Conservation (phyloP, 1,140 invertebrate genomes). For the Leptoteleia sp. region DNA sequence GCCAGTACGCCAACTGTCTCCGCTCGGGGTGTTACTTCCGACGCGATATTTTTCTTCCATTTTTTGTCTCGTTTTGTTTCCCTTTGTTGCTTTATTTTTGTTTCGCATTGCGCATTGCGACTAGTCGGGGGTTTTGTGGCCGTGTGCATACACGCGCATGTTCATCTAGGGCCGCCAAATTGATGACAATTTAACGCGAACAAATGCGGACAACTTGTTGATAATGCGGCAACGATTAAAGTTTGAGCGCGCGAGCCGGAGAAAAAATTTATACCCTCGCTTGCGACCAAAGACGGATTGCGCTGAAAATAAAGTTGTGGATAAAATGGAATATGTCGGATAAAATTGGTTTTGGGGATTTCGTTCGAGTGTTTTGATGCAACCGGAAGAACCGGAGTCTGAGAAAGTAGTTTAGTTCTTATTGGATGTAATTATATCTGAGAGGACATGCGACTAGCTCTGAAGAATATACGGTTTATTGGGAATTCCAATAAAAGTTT, state of each 20-base stretch:
- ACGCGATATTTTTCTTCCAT: slow-evolving; percentile 38
- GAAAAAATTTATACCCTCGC: slow-evolving; percentile 26
- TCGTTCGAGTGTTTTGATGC: slow-evolving; percentile 3
- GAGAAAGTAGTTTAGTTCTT: slow-evolving; percentile 9
- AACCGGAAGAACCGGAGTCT: neutral
- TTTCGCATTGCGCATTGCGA: slow-evolving; percentile 51
- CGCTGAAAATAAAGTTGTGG: slow-evolving; percentile 18
- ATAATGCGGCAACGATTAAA: slow-evolving; percentile 43
- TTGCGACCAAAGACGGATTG: slow-evolving; percentile 3
- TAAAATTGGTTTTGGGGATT: slow-evolving; percentile 6
- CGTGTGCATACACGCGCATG: slow-evolving; percentile 22
- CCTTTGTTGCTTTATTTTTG: slow-evolving; percentile 28
- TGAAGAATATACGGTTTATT: slow-evolving; percentile 3
- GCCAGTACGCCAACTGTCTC: slow-evolving; percentile 46
- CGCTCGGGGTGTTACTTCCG: slow-evolving; percentile 41
- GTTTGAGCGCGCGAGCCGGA: slow-evolving; percentile 13
- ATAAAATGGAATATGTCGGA: slow-evolving; percentile 10
- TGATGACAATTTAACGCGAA: slow-evolving; percentile 47
- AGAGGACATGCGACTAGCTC: slow-evolving; percentile 4
- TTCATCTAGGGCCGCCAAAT: slow-evolving; percentile 31
- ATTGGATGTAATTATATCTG: slow-evolving; percentile 8
- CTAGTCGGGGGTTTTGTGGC: slow-evolving; percentile 18
- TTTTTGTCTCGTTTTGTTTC: slow-evolving; percentile 48
- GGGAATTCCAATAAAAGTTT: slow-evolving; percentile 6
- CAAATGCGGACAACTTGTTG: slow-evolving; percentile 48